Percentiles rank a stretch among this genome's conserved stretches.
These are phyloP conservation scores for Recurvirostra avosetta DNA, from an alignment of 2,113 vertebrate species.

Conservation along the genomic window DNA sequence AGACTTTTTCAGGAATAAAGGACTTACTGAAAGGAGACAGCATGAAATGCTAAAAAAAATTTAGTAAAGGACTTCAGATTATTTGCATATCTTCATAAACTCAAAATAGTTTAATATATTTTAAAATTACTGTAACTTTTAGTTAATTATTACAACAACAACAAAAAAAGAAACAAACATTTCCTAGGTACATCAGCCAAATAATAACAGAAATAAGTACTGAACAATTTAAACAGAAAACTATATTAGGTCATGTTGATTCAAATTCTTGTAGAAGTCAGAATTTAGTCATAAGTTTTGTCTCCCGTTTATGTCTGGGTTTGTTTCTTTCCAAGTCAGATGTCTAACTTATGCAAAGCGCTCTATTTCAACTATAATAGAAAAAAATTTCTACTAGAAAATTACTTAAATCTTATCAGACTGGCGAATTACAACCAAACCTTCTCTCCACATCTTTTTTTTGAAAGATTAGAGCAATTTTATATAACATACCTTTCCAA, in stretches of 20 bases:
- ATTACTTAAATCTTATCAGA: background rate
- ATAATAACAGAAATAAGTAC: background rate
- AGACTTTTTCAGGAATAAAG: conserved; percentile 50
- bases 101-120: background rate
- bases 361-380: background rate
- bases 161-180: background rate
- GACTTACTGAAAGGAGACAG: conserved; percentile 59
- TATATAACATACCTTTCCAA: conserved; percentile 82
- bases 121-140: background rate
- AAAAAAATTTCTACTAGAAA: background rate
- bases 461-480: background rate
- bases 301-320: background rate
- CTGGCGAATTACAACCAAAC: background rate
- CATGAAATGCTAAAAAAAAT: conserved; percentile 63
- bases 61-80: conserved; percentile 59
- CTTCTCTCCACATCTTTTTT: background rate
- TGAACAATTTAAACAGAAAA: background rate
- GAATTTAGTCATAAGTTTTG: background rate
- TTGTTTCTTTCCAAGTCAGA: background rate
- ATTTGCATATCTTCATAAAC: conserved; percentile 27
- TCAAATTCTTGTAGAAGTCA: background rate
- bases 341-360: background rate
- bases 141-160: background rate
- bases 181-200: background rate
- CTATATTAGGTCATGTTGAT: background rate